Base-by-base conservation (phyloP, 2,888 invertebrate species). In the Epicampocera succincta region DNA sequence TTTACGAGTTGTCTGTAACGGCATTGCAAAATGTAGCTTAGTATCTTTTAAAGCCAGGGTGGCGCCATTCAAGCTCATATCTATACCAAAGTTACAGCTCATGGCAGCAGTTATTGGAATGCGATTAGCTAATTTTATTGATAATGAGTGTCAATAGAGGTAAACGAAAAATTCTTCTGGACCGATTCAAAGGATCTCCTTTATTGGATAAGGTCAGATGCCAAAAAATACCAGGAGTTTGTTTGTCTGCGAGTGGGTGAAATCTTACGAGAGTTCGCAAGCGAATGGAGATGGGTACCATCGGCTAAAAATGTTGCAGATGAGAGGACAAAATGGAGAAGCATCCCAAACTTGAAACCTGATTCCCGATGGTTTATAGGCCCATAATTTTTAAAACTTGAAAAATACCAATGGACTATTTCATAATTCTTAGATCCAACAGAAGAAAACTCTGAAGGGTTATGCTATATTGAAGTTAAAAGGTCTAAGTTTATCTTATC, bases 221-320 rank as follows among this genome's bases (percentile, higher is more conserved):
- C 65, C 1, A 38, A 5, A 38, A 65, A 6, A 6, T 65, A 38
- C 38, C 50, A 65, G 1, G 17, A 48, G 38, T 65, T 65, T 21
- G 48, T 65, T 1, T 80, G 83, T 76, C 66, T 71, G 13, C 68
- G 84, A 1, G 73, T 85, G 1, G 84, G 79, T 0, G 83, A 83
- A 61, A 71, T 84, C 44, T 38, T 79, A 25, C 83, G 84, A 56
- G 42, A 17, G 3, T 65, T 78, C 8, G 33, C 71, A 33, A 54
- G 8, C 0, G 58, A 84, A 44, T 84, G 83, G 79, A 40, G 66
- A 33, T 84, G 83, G 78, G 63, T 84, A 29, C 77, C 84, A 4
- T 77, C 84, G 2, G 78, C 78, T 66, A 9, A 69, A n/a, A 84
- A 83, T 69, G 60, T 71, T 5, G 83, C 75, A 12, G 82, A 84